phyloP scores from a whole-genome alignment of 2,113 vertebrate genomes.

The Hippocampus comes region DNA sequence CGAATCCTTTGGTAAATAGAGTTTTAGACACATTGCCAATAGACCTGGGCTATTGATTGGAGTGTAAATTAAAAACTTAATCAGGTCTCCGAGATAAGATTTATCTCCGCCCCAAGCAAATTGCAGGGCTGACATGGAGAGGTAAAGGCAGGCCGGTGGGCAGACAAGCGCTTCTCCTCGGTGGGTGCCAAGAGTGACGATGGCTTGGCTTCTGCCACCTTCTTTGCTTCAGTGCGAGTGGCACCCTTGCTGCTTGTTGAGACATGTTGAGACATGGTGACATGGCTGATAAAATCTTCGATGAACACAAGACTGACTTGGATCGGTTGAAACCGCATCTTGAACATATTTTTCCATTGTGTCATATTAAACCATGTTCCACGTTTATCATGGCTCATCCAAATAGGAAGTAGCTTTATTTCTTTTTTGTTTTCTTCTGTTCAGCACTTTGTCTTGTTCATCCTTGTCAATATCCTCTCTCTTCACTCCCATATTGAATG shows the following conservation, averaged over 20 bases:
- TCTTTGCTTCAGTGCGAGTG: constrained; percentile 7
- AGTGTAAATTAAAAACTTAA: constrained; percentile 99
- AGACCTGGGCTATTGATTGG: constrained; percentile 98
- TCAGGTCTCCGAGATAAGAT: constrained; percentile 88
- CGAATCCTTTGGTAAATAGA: constrained; percentile 99
- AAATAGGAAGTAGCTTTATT: constrained; percentile 52
- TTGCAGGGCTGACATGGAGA: constrained; percentile 71
- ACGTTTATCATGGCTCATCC: constrained; percentile 43
- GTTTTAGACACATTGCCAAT: constrained; percentile 99
- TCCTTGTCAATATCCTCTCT: constrained; percentile 48
- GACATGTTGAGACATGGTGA: constrained; percentile 27
- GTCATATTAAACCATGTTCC: constrained; percentile 50
- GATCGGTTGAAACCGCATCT: constrained; percentile 39
- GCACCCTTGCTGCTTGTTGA: constrained; percentile 8
- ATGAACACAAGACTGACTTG: constrained; percentile 40
- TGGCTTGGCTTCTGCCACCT: constrained; percentile 10
- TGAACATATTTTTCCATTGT: constrained; percentile 47
- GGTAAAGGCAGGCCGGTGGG: constrained; percentile 51
- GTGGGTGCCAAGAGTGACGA: constrained; percentile 41
- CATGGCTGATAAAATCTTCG: constrained; percentile 41
- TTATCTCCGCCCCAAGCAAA: constrained; percentile 79
- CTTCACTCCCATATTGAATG: constrained; percentile 19
- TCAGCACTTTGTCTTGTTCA: constrained; percentile 65
- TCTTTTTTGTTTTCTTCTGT: constrained; percentile 63
- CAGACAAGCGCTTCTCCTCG: constrained; percentile 53